Percentiles rank a stretch among this genome's conserved stretches.
Evolutionary conservation across 2,797 vertebrate species (phyloP).

Genomic region (Chelonia mydas): DNA sequence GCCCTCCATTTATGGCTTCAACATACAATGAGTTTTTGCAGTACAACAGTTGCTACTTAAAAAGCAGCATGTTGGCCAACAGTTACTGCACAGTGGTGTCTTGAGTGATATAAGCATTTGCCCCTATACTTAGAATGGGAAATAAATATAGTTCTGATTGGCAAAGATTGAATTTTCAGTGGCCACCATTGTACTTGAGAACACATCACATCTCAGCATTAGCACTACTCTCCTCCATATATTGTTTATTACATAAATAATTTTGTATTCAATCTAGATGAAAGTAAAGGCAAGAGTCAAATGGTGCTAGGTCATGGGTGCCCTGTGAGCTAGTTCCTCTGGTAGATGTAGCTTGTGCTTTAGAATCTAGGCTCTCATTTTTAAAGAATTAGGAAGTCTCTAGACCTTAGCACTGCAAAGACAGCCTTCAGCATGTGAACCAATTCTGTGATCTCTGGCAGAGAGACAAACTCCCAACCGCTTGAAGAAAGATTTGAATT

Average conservation of each 20-base stretch:
- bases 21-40: accelerated
- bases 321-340: accelerated
- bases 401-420: accelerated
- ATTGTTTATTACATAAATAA: not conserved
- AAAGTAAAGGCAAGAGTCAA: accelerated
- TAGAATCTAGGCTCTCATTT: accelerated
- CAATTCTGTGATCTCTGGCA: accelerated
- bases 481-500: accelerated
- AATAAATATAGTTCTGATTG: not conserved
- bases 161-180: accelerated
- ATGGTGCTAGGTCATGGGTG: not conserved
- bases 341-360: accelerated
- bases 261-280: not conserved
- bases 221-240: accelerated
- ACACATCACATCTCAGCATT: accelerated
- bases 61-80: not conserved
- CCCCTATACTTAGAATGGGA: not conserved
- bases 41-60: accelerated
- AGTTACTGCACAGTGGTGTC: accelerated
- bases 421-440: accelerated
- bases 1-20: accelerated
- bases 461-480: not conserved
- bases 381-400: accelerated
- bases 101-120: accelerated
- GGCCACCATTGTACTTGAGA: not conserved